Evolutionary conservation across 2,888 invertebrate species (phyloP).

Genomic region (Opisthograptis luteolata): DNA sequence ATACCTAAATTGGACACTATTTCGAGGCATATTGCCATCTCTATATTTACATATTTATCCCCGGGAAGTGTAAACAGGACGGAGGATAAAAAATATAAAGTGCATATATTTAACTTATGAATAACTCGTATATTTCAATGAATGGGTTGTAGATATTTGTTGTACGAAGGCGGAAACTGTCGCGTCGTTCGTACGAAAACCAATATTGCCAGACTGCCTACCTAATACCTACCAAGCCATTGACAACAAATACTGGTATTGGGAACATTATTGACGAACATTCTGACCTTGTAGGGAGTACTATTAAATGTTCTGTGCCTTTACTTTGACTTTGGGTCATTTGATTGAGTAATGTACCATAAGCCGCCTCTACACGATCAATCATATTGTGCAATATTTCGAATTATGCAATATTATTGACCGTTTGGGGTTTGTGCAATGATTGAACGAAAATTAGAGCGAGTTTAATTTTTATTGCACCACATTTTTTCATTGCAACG

Average conservation of each 20-base stretch:
- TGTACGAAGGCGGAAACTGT: not conserved
- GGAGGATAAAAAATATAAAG: not conserved
- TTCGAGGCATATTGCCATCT: constrained; percentile 11
- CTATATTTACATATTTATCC: constrained; percentile 3
- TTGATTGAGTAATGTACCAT: no score
- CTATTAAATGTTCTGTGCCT: not conserved
- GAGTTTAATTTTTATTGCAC: no score
- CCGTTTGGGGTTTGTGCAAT: no score
- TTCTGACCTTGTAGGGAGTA: not conserved
- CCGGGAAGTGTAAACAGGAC: not conserved
- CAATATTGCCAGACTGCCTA: constrained; percentile 1
- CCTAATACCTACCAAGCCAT: no score
- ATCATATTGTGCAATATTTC: no score
- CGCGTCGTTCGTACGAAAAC: not conserved
- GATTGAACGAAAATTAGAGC: no score
- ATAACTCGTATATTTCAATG: no score
- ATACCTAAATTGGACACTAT: constrained; percentile 39
- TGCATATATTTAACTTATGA: no score
- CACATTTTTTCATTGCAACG: no score
- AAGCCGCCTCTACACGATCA: no score
- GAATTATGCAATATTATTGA: no score
- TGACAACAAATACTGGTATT: not conserved
- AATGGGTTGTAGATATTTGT: not conserved
- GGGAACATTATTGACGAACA: not conserved
- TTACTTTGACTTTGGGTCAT: no score